These are phyloP conservation scores for Uropetala carovei DNA, from an alignment of 2,888 invertebrate species.

Conservation along the genomic window DNA sequence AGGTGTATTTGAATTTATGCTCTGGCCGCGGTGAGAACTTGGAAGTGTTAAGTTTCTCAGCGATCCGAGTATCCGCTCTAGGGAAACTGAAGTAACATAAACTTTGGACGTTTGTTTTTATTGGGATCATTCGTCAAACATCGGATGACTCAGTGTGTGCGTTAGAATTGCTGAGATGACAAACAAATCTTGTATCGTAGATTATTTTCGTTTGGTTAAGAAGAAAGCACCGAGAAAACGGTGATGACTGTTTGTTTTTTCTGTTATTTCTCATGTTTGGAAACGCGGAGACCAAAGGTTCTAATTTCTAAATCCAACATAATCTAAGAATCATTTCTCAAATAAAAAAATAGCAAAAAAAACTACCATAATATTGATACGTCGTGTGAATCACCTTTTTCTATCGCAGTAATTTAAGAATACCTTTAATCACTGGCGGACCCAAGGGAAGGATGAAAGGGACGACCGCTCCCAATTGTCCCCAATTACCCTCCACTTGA, in stretches of 20 bases:
- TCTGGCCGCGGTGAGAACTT: neutral
- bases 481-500: too few relatives aligned
- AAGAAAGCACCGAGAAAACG: neutral
- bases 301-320: too few relatives aligned
- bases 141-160: neutral
- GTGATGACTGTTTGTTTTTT: neutral
- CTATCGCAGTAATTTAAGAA: too few relatives aligned
- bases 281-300: neutral
- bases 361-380: too few relatives aligned
- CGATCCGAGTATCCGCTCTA: neutral
- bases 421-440: too few relatives aligned
- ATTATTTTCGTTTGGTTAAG: neutral
- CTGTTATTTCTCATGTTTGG: neutral
- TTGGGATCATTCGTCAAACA: neutral
- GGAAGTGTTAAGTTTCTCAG: neutral
- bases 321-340: too few relatives aligned
- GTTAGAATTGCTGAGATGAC: neutral
- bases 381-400: too few relatives aligned
- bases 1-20: neutral
- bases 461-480: too few relatives aligned
- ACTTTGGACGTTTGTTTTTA: neutral
- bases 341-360: too few relatives aligned
- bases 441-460: too few relatives aligned
- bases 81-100: neutral
- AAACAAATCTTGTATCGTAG: neutral